Percentiles rank a stretch among this genome's conserved stretches.
These are phyloP conservation scores for Protobothrops mucrosquamatus DNA, from an alignment of 2,113 vertebrate genomes.

Conservation along the genomic window DNA sequence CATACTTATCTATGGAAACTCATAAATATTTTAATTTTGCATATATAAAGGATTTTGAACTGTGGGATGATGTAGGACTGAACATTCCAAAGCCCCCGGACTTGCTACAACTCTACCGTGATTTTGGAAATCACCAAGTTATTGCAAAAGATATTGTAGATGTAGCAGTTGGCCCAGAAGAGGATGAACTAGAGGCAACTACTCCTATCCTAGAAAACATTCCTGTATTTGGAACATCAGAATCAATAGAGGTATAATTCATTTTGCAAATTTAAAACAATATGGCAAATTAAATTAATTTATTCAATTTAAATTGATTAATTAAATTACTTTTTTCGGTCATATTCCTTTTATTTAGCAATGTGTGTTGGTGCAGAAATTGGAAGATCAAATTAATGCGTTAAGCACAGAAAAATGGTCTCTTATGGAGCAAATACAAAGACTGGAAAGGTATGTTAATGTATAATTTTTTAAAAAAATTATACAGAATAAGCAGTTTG, in stretches of 20 bases:
- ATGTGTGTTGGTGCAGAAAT: constrained; percentile 85
- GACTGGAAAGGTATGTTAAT: constrained; percentile 84
- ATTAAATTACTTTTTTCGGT: constrained; percentile 19
- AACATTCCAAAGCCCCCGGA: constrained; percentile 97
- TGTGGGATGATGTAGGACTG: constrained; percentile 98
- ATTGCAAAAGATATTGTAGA: constrained; percentile 78
- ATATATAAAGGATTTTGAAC: constrained; percentile 91
- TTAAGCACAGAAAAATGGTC: constrained; percentile 91
- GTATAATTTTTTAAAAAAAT: background rate
- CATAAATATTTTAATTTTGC: constrained; percentile 22
- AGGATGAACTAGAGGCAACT: constrained; percentile 77
- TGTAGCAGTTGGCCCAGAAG: constrained; percentile 83
- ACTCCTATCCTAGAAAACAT: constrained; percentile 61
- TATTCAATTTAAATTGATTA: background rate
- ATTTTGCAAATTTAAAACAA: background rate
- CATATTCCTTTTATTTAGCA: constrained; percentile 75
- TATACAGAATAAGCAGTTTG: background rate
- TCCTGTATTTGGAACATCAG: constrained; percentile 62
- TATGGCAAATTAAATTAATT: constrained; percentile 39
- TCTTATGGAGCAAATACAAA: constrained; percentile 90
- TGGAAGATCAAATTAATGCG: constrained; percentile 93
- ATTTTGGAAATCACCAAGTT: constrained; percentile 80
- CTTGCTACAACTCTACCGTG: constrained; percentile 92
- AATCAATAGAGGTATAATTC: constrained; percentile 66
- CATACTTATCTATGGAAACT: background rate